These are phyloP conservation scores for Holothuria glaberrima DNA, from an alignment of 35 echinoderm and acorn worm genomes.

Conservation along the genomic window DNA sequence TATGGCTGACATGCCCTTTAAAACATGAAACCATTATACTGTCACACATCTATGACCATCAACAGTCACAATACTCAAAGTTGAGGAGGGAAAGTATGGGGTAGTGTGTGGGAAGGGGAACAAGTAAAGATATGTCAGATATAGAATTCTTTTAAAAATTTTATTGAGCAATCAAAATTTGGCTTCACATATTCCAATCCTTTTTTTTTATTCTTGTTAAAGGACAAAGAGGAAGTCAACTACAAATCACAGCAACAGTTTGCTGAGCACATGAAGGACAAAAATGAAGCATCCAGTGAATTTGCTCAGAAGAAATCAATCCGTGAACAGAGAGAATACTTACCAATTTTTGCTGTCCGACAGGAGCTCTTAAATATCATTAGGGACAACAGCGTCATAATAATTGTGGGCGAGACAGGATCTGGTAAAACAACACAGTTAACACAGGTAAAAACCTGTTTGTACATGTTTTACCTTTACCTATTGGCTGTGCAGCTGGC, in stretches of 20 bases:
- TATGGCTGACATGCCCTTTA: no score
- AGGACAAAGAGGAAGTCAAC: slow-evolving; percentile 83
- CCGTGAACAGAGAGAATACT: slow-evolving; percentile 84
- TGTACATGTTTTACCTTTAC: no score
- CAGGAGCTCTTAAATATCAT: slow-evolving; percentile 90
- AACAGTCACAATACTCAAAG: no score
- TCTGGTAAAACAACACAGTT: slow-evolving; percentile 98
- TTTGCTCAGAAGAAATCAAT: slow-evolving; percentile 91
- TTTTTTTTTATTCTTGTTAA: background rate
- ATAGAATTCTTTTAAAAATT: no score
- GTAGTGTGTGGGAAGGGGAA: no score
- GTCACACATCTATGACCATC: no score
- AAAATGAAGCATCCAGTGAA: slow-evolving; percentile 90
- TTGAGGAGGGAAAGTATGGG: no score
- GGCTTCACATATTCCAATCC: no score
- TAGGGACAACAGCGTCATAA: slow-evolving; percentile 90
- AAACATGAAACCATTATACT: no score
- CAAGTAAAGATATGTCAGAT: no score
- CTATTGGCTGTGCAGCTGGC: no score
- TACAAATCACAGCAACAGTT: slow-evolving; percentile 99
- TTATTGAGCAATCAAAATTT: no score
- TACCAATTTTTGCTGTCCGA: slow-evolving; percentile 85
- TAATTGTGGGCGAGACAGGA: slow-evolving; percentile 98
- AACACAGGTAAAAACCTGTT: slow-evolving; percentile 97
- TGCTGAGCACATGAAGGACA: slow-evolving; percentile 99